A percentile compares a stretch with the other conserved stretches of the same genome.
Conservation (phyloP, 1,140 invertebrate genomes). For the Anastrepha obliqua region DNA sequence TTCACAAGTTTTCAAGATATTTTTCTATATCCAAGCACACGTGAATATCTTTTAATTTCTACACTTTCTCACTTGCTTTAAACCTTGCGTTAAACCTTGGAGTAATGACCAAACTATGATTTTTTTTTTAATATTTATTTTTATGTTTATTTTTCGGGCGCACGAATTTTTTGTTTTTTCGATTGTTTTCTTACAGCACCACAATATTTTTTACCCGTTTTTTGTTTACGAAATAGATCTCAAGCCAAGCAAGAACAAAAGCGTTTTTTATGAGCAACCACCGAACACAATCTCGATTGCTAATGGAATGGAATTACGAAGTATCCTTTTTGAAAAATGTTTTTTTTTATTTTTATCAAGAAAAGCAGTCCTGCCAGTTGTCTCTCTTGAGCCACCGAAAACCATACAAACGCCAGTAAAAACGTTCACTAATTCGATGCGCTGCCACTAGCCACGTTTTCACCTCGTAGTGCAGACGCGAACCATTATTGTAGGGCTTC, state of each 20-base stretch:
- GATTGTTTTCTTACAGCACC: no score
- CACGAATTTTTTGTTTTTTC: no score
- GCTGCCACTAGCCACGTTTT: background rate
- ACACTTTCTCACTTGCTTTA: no score
- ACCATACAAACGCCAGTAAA: conserved; percentile 9
- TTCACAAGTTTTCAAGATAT: no score
- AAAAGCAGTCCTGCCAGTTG: background rate
- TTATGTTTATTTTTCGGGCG: no score
- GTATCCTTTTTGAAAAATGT: background rate
- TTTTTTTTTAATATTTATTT: background rate
- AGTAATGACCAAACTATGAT: background rate
- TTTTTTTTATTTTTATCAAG: background rate
- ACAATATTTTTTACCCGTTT: no score
- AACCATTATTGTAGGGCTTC: conserved; percentile 52
- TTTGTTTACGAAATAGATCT: no score
- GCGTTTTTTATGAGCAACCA: no score
- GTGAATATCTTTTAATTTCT: background rate
- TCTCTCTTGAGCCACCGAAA: background rate
- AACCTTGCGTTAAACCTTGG: background rate
- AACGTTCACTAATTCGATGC: conserved; percentile 23
- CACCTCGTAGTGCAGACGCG: conserved; percentile 34
- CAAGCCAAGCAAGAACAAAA: no score
- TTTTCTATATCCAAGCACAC: background rate
- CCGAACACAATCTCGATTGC: no score
- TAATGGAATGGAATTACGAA: background rate